Conservation (phyloP, 2,797 vertebrate genomes). For the Muscicapa comitata region DNA sequence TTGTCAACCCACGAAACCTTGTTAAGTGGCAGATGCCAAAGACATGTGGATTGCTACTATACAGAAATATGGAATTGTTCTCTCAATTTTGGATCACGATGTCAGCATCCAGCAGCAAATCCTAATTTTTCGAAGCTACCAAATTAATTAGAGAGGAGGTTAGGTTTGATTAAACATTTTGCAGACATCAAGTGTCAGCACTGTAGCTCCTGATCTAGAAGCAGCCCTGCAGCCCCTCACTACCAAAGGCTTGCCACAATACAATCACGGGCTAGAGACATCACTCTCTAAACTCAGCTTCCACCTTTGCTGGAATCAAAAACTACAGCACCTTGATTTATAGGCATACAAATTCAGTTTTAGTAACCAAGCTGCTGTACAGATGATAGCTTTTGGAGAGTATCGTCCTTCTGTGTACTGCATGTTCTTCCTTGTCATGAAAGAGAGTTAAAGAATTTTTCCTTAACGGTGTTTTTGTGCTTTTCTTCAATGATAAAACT, state of each 20-base stretch:
- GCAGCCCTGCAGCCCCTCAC: not conserved
- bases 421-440: not conserved
- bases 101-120: not conserved
- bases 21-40: not conserved
- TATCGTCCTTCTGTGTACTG: not conserved
- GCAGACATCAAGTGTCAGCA: not conserved
- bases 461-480: not conserved
- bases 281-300: not conserved
- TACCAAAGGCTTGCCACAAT: not conserved
- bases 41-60: not conserved
- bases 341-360: not conserved
- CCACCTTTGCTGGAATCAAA: not conserved
- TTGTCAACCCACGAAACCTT: not conserved
- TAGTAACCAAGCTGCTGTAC: not conserved
- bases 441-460: not conserved
- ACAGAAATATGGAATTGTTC: not conserved
- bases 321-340: not conserved
- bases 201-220: not conserved
- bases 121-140: not conserved
- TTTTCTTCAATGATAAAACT: not conserved
- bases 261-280: not conserved
- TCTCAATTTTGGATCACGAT: not conserved
- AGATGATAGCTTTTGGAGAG: not conserved
- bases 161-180: not conserved
- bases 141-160: not conserved